Base-by-base conservation (phyloP, 2,888 invertebrate genomes). In the Cyrtodaria siliqua region DNA sequence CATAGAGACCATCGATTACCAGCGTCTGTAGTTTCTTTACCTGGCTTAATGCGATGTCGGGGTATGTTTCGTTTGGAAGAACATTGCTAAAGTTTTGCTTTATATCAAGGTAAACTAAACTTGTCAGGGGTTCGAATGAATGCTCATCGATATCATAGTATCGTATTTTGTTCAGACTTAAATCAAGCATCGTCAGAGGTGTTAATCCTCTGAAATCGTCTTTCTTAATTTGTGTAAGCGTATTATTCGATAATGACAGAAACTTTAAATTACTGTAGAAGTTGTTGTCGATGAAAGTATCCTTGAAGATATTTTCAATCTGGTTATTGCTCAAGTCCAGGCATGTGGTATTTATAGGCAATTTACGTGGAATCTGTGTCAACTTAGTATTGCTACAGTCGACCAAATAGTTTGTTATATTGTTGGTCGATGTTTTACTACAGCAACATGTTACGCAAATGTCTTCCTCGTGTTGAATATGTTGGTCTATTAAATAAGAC, bases 1-100 rank as follows among this genome's bases (percentile, higher is more conserved):
- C 26, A 18, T 56, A 47, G 1, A 67, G 33, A n/a, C 67, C 67
- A n/a, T 67, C 67, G 23, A 67, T 67, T 18, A 57, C 33, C 20
- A 67, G 38, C 16, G 49, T 49, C 26, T 50, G 8, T 8, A 67
- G 49, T 12, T 23, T 6, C 4, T 38, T 16, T 4, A 67, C 24
- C 24, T 40, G 9, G 0, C 18, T 9, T 33, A 67, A n/a, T 0
- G 50, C 29, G 1, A 0, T 8, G 16, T 44, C 20, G 67, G 67
- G 40, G 49, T 57, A n/a, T 2, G 33, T 38, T 16, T 57, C 49
- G 26, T 50, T 67, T 40, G 23, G n/a, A 26, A 1, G 26, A 9
- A 47, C 1, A 60, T 26, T 23, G 1, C 12, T 18, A 12, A 60
- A 9, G 26, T 44, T 40, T 44, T 67, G 67, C 20, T 67, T 67